Percentiles rank a stretch among this genome's conserved stretches.
phyloP scores from a whole-genome alignment of 1,140 invertebrate genomes.

The Drosophila navojoa region DNA sequence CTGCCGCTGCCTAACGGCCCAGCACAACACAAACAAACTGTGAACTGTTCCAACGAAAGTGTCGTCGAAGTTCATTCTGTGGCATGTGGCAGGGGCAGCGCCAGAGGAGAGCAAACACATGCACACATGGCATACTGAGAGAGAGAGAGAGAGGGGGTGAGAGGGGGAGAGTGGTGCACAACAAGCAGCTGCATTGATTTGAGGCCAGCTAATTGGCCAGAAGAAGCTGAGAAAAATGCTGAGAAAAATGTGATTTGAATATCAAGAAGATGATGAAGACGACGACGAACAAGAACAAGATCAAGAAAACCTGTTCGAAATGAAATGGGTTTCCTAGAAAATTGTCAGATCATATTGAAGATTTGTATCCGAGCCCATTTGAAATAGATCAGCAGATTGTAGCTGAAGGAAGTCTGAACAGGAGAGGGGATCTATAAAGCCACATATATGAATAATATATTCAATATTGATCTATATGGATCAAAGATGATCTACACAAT shows the following conservation, averaged over 20 bases:
- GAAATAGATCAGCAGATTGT: neutral
- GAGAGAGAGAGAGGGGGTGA: no score
- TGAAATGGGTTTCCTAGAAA: no score
- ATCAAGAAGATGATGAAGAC: neutral
- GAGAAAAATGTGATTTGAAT: slow-evolving; percentile 18
- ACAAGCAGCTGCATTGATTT: slow-evolving; percentile 23
- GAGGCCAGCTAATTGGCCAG: slow-evolving; percentile 22
- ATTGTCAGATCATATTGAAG: no score
- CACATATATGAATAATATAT: no score
- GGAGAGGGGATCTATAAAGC: no score
- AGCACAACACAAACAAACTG: slow-evolving; percentile 14
- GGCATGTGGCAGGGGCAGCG: slow-evolving; percentile 13
- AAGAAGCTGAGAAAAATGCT: neutral
- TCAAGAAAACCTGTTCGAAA: neutral
- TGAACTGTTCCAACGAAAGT: slow-evolving; percentile 44
- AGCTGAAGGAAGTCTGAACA: neutral
- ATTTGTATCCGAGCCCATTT: no score
- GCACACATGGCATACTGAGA: neutral
- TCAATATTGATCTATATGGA: no score
- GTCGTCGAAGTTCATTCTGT: slow-evolving; percentile 35
- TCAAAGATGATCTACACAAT: no score
- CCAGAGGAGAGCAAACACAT: neutral
- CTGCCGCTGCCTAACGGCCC: slow-evolving; percentile 6
- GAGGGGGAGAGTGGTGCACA: neutral
- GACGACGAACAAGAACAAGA: no score